phyloP scores from a whole-genome alignment of 1,140 invertebrate species.

The Oreohelix idahoensis region DNA sequence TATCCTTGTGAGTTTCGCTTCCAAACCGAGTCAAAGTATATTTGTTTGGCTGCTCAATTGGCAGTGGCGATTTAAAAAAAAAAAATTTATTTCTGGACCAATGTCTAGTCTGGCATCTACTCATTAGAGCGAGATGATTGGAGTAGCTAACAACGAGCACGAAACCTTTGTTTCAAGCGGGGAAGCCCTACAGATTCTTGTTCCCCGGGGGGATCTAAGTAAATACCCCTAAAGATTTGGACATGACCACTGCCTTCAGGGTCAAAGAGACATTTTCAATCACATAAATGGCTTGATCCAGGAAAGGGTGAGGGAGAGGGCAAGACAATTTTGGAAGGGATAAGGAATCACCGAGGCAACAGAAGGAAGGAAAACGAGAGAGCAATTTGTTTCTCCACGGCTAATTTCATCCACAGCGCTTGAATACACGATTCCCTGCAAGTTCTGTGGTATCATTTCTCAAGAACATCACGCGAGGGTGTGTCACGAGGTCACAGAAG shows the following conservation, averaged over 20 bases:
- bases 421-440: background rate
- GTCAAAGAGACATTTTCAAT: background rate
- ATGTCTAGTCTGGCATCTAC: background rate
- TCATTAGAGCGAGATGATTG: background rate
- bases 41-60: no score
- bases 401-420: background rate
- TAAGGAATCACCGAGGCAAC: background rate
- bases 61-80: no score
- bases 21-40: no score
- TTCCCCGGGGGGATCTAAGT: background rate
- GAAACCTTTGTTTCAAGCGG: background rate
- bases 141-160: background rate
- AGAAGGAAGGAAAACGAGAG: background rate
- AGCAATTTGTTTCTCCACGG: slow-evolving; percentile 12
- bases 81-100: no score
- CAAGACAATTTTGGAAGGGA: background rate
- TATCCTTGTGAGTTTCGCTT: no score
- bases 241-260: background rate
- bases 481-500: background rate
- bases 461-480: background rate
- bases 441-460: background rate
- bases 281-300: background rate
- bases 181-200: background rate
- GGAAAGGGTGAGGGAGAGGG: background rate
- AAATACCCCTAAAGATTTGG: background rate